A percentile compares a stretch with the other conserved stretches of the same genome.
These are phyloP conservation scores for Empis stercorea DNA, from an alignment of 2,888 invertebrate genomes.

Conservation along the genomic window DNA sequence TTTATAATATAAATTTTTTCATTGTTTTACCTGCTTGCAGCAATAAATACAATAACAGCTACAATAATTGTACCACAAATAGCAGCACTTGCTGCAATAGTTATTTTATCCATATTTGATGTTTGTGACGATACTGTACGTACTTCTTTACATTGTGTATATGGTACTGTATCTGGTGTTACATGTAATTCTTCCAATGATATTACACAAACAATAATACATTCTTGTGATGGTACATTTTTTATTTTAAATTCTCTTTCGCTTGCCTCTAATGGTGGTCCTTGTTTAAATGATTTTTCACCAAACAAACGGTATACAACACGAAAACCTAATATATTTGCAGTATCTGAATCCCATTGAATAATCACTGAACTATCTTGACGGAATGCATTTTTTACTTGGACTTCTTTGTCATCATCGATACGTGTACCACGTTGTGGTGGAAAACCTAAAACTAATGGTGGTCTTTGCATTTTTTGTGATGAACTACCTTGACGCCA, in stretches of 20 bases:
- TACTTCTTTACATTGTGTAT: conserved; percentile 77
- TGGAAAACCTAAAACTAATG: conserved; percentile 58
- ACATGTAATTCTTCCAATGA: conserved; percentile 78
- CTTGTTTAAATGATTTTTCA: conserved; percentile 79
- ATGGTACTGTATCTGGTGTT: conserved; percentile 76
- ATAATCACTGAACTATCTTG: conserved; percentile 80
- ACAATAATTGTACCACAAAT: conserved; percentile 86
- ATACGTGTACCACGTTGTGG: conserved; percentile 51
- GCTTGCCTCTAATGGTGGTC: conserved; percentile 76
- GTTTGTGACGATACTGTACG: conserved; percentile 71
- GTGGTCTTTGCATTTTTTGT: conserved; percentile 44
- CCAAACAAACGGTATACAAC: conserved; percentile 83
- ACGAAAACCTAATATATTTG: conserved; percentile 77
- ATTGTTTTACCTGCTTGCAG: conserved; percentile 50
- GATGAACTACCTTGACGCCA: conserved; percentile 23
- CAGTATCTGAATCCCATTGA: conserved; percentile 81
- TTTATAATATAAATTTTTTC: no score
- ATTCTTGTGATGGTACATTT: conserved; percentile 86
- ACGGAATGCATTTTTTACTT: conserved; percentile 68
- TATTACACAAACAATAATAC: conserved; percentile 85
- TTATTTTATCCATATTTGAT: conserved; percentile 89
- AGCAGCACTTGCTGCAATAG: conserved; percentile 84
- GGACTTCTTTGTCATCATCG: conserved; percentile 59
- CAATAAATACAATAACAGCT: conserved; percentile 80
- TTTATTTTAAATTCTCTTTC: conserved; percentile 87